Conservation (phyloP, 2,888 invertebrate species). For the Drosophila formosana region DNA sequence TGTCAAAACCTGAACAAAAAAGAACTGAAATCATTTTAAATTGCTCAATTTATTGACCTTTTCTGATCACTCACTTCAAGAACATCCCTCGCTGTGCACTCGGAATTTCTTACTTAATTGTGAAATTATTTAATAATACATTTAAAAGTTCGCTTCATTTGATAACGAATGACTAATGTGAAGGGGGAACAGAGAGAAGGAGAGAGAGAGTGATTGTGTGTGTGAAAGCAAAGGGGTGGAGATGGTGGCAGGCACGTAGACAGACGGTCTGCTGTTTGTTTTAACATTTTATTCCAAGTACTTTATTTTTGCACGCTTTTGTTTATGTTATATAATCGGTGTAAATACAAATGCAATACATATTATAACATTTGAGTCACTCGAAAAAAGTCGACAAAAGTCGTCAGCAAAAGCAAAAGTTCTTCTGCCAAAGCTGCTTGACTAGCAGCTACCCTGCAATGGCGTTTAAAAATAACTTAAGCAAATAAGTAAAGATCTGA, state of each 20-base stretch:
- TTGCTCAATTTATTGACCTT: neutral
- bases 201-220: neutral
- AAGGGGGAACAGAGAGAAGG: neutral
- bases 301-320: slow-evolving; percentile 33
- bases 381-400: slow-evolving; percentile 8
- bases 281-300: slow-evolving; percentile 13
- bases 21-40: neutral
- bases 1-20: slow-evolving; percentile 8
- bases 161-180: slow-evolving; percentile 67
- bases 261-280: slow-evolving; percentile 57
- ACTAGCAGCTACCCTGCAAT: slow-evolving; percentile 11
- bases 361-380: slow-evolving; percentile 36
- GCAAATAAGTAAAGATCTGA: neutral
- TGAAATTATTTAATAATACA: slow-evolving; percentile 71
- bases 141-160: slow-evolving; percentile 50
- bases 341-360: slow-evolving; percentile 45
- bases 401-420: neutral
- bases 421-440: neutral
- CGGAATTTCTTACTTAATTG: slow-evolving; percentile 37
- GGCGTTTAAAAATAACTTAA: neutral
- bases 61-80: slow-evolving; percentile 12
- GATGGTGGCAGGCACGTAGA: slow-evolving; percentile 48
- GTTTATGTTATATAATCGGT: slow-evolving; percentile 71
- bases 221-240: neutral
- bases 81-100: slow-evolving; percentile 19